phyloP scores from a whole-genome alignment of 2,888 invertebrate genomes.

The Polydrusus cervinus region DNA sequence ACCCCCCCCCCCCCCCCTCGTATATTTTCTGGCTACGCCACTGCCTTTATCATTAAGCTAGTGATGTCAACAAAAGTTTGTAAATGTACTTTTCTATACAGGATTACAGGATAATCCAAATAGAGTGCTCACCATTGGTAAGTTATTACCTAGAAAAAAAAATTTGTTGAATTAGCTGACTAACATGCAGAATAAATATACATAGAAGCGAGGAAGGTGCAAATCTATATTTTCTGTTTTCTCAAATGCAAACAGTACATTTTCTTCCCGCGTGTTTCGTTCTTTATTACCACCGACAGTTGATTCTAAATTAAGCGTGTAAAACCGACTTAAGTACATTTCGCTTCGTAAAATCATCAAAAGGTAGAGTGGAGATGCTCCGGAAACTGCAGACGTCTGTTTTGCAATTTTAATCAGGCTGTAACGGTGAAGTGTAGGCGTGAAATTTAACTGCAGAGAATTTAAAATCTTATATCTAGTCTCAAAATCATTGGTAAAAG shows the following conservation, averaged over 20 bases:
- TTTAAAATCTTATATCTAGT: background rate
- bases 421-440: conserved; percentile 44
- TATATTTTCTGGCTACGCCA: no score
- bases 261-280: background rate
- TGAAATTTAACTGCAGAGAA: background rate
- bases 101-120: no score
- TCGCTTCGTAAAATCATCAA: conserved; percentile 27
- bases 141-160: no score
- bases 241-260: background rate
- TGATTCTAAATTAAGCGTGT: conserved; percentile 45
- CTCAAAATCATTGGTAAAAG: no score
- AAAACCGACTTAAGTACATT: conserved; percentile 26
- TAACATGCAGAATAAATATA: no score
- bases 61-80: no score
- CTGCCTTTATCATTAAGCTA: no score
- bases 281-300: conserved; percentile 7
- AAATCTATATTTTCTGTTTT: background rate
- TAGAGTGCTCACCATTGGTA: no score
- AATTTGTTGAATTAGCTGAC: no score
- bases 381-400: conserved; percentile 36
- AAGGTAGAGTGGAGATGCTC: conserved; percentile 47
- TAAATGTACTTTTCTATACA: no score
- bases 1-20: no score
- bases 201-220: no score
- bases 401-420: conserved; percentile 50